Base-by-base conservation (phyloP, 2,113 vertebrate genomes). In the Maylandia zebra region DNA sequence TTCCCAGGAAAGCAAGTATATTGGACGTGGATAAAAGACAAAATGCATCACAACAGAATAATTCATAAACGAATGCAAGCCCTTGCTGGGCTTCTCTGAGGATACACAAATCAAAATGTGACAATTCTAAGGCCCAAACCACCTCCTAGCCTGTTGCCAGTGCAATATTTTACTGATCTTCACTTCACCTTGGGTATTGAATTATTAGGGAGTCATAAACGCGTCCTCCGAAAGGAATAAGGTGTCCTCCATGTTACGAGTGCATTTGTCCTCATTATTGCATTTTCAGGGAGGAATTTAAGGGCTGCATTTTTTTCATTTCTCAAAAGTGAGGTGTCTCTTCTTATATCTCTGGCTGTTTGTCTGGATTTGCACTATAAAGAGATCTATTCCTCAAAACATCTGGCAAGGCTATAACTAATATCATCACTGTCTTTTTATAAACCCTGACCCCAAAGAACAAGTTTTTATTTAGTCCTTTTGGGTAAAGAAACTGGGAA, bases 71-170 rank as follows among this genome's bases (percentile, higher is more conserved):
- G 43, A 94, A 90, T 81, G 59, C 43, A 66, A 86, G 84, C 85
- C 66, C 76, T 80, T 48, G 19, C 38, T 59, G 61, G 89, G 85
- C 89, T 71, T 83, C 79, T 71, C 56, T 71, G 8, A 71, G 61
- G 79, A 89, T 87, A 76, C 88, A 94, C 93, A 90, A 93, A 92
- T 93, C 88, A 94, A 88, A 91, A 86, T 24, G 27, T 88, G 90
- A 91, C 91, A 84, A 90, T 91, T 85, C 41, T 50, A 83, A 91
- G 56, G 19, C 76, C 76, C 71, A 86, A 66, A 84, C 56, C 71
- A 43, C 57, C 52, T 69, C 59, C 30, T 12, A 16, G 76, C 81
- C 53, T 64, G 22, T 41, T 8, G 84, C 19, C 83, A 45, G 69
- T 52, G 84, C 52, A 66, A 88, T 82, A 79, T 88, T 89, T 88